Evolutionary conservation across 2,797 vertebrate species (phyloP).

Genomic region (Denticeps clupeoides): DNA sequence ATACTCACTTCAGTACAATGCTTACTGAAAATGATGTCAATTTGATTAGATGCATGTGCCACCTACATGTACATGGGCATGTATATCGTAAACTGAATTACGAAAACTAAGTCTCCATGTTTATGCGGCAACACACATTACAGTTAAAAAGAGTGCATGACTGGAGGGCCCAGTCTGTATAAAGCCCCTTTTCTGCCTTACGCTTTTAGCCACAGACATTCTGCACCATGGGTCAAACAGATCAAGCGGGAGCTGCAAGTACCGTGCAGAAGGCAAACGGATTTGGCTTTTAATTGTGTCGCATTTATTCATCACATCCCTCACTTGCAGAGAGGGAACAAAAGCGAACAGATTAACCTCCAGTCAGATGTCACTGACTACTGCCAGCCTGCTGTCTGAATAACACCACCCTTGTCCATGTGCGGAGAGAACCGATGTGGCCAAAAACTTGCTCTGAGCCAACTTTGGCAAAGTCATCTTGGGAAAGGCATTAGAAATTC

Average conservation of each 20-base stretch:
- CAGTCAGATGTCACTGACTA: conserved; percentile 34
- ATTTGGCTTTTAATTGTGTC: conserved; percentile 32
- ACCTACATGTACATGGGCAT: too few relatives aligned
- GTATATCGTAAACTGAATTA: too few relatives aligned
- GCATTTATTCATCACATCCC: conserved; percentile 28
- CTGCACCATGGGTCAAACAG: too few relatives aligned
- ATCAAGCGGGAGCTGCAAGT: too few relatives aligned
- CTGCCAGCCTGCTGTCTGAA: conserved; percentile 32
- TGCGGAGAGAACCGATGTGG: conserved; percentile 26
- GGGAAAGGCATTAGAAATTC: conserved; percentile 21
- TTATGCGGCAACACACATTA: too few relatives aligned
- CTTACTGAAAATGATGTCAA: too few relatives aligned
- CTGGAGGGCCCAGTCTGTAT: too few relatives aligned
- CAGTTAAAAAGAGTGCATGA: too few relatives aligned
- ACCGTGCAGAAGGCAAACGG: background rate
- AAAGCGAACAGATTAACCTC: conserved; percentile 22
- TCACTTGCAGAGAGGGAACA: conserved; percentile 14
- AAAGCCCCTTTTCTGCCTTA: background rate
- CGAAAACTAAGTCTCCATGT: too few relatives aligned
- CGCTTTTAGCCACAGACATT: too few relatives aligned
- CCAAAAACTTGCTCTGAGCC: conserved; percentile 47
- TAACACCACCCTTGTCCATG: conserved; percentile 29
- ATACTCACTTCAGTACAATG: too few relatives aligned
- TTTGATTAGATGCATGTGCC: too few relatives aligned
- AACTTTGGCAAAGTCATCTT: conserved; percentile 35